phyloP scores from a whole-genome alignment of 2,888 invertebrate genomes.

The Macaria notata region DNA sequence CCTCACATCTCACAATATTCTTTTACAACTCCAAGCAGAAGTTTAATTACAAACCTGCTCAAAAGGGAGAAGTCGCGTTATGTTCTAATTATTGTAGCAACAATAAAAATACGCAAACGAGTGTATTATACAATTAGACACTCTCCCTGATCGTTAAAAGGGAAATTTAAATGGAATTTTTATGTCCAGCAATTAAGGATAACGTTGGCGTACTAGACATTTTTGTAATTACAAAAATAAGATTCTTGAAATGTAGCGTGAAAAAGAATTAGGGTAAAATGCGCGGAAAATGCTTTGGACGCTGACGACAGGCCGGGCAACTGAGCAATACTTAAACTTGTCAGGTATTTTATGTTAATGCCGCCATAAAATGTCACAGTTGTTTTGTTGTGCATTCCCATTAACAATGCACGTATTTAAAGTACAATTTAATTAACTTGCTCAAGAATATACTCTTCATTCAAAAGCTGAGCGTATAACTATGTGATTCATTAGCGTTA shows the following conservation, averaged over 20 bases:
- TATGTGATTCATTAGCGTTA: too few species aligned
- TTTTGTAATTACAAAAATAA: conserved; percentile 83
- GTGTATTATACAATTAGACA: conserved; percentile 83
- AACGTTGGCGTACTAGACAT: conserved; percentile 81
- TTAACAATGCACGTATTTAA: neutral
- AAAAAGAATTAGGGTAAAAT: conserved; percentile 78
- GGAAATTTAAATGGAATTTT: conserved; percentile 84
- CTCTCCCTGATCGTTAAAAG: conserved; percentile 81
- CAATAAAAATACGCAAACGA: conserved; percentile 83
- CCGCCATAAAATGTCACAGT: conserved; percentile 27
- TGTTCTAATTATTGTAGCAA: conserved; percentile 81
- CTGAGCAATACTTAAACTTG: conserved; percentile 55
- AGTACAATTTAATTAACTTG: conserved; percentile 9
- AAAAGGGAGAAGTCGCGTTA: conserved; percentile 73
- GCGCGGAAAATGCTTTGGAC: conserved; percentile 69
- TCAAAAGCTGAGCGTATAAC: too few species aligned
- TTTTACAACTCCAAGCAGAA: conserved; percentile 66
- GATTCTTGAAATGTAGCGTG: conserved; percentile 82
- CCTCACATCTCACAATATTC: conserved; percentile 66
- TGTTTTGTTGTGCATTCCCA: conserved; percentile 5
- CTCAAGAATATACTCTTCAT: neutral
- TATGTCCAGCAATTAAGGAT: conserved; percentile 83
- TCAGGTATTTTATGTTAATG: conserved; percentile 45
- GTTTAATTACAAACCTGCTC: conserved; percentile 74
- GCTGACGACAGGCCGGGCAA: conserved; percentile 67